These are phyloP conservation scores for Chaetodon trifascialis DNA, from an alignment of 2,113 vertebrate species.

Conservation along the genomic window DNA sequence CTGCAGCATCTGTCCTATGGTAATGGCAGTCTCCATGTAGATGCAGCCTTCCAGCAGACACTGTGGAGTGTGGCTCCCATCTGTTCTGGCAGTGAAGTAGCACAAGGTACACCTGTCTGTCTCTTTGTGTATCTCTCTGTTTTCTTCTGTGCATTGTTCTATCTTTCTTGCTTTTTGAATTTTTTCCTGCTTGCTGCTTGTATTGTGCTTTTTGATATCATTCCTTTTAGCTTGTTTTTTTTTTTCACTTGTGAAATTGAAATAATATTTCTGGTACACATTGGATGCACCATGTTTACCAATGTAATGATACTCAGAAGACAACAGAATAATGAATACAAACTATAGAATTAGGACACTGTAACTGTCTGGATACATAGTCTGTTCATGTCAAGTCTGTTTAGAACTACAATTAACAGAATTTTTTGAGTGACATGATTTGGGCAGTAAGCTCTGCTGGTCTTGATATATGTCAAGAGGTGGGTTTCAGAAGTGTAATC, in stretches of 20 bases:
- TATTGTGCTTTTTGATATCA: not conserved
- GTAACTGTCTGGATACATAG: too few relatives aligned
- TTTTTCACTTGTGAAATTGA: not conserved
- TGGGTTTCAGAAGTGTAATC: constrained; percentile 1
- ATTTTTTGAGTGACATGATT: not conserved
- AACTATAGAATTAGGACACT: too few relatives aligned
- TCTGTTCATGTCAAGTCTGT: too few relatives aligned
- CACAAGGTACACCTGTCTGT: constrained; percentile 88
- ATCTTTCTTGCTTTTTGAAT: not conserved
- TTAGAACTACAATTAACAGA: not conserved
- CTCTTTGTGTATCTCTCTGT: not conserved
- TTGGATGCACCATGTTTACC: not conserved
- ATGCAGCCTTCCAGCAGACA: constrained; percentile 97
- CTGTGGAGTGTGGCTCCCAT: constrained; percentile 97
- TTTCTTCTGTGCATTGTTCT: not conserved
- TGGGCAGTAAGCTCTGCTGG: not conserved
- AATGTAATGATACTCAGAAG: not conserved
- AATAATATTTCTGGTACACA: not conserved
- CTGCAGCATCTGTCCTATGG: constrained; percentile 94
- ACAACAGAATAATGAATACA: not conserved
- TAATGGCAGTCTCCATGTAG: constrained; percentile 91
- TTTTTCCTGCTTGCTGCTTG: not conserved
- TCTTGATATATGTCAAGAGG: constrained; percentile 12
- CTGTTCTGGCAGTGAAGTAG: constrained; percentile 96
- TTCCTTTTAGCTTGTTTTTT: not conserved